Base-by-base conservation (phyloP, 1,140 invertebrate species). In the Aphelenchoides avenae region DNA sequence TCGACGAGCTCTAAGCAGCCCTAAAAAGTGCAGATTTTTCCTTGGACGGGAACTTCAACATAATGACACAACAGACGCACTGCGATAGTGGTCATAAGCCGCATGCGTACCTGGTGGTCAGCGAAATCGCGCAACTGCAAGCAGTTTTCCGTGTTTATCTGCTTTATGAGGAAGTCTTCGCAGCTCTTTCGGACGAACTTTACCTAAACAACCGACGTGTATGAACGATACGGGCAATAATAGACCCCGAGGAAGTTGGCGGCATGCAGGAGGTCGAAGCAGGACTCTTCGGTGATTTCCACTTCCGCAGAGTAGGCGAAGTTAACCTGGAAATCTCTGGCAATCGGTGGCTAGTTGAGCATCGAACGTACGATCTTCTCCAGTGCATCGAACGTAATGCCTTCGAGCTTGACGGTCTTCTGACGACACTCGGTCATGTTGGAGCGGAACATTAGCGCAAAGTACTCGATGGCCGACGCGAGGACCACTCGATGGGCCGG, bases 171-270 rank as follows among this genome's bases (percentile, higher is more conserved):
- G 34, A 53, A 53, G 52, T 11, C n/a, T 30, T 53, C 52, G 15
- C 52, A 53, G 15, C 31, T 47, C 4, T 53, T 47, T 47, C 52
- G 43, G 2, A 53, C 52, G 13, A 40, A 54, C 31, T 22, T 46
- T 46, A 53, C 48, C 52, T 53, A 22, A 0, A 27, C 33, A 43
- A 47, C 34, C 1, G 33, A 43, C 43, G 36, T 53, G 24, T 31
- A 53, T 11, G 7, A 9, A 43, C 22, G 4, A 24, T n/a, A 15
- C 13, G 9, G 9, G 26, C 18, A 0, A 52, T 40, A 48, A 53
- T 18, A 11, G 11, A 53, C 52, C 15, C 52, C 52, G n/a, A 53
- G 48, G 34, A 47, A 53, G 15, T 53, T 53, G 27, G 52, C 52
- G 20, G 52, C 52, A 7, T 53, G 37, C 36, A 53, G 18, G 26